Evolutionary conservation across 2,797 vertebrate species (phyloP).

Genomic region (Anisognathus igniventris): DNA sequence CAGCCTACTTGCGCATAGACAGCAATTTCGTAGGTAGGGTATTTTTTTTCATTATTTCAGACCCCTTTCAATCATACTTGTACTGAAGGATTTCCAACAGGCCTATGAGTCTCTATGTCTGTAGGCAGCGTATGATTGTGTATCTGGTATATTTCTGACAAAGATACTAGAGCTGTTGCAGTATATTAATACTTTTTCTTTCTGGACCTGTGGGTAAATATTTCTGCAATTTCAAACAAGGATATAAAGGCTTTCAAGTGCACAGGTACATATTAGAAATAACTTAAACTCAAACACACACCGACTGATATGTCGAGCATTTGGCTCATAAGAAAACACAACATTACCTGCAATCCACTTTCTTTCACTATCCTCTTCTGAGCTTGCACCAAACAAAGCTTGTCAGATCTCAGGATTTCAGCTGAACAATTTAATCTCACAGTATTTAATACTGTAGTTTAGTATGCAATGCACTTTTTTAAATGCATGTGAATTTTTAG

Average conservation of each 20-base stretch:
- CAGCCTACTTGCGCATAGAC: not conserved
- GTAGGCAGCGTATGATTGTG: fast-evolving
- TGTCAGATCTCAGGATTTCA: not conserved
- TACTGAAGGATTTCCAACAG: not conserved
- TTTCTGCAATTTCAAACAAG: not conserved
- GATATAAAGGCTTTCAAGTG: not conserved
- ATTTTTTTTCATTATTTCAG: not conserved
- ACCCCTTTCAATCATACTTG: not conserved
- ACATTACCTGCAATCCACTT: not conserved
- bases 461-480: not conserved
- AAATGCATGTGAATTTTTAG: not conserved
- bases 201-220: not conserved
- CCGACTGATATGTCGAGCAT: not conserved
- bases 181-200: not conserved
- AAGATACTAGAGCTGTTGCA: not conserved
- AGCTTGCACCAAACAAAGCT: not conserved
- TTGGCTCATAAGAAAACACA: not conserved
- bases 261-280: not conserved
- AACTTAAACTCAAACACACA: not conserved
- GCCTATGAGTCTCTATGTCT: not conserved
- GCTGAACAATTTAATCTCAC: not conserved
- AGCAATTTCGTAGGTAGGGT: not conserved
- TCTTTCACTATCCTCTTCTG: not conserved
- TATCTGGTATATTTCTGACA: not conserved
- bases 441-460: not conserved